A percentile compares a stretch with the other conserved stretches of the same genome.
These are phyloP conservation scores for Hydrotaea cyrtoneurina DNA, from an alignment of 2,888 invertebrate genomes.

Conservation along the genomic window DNA sequence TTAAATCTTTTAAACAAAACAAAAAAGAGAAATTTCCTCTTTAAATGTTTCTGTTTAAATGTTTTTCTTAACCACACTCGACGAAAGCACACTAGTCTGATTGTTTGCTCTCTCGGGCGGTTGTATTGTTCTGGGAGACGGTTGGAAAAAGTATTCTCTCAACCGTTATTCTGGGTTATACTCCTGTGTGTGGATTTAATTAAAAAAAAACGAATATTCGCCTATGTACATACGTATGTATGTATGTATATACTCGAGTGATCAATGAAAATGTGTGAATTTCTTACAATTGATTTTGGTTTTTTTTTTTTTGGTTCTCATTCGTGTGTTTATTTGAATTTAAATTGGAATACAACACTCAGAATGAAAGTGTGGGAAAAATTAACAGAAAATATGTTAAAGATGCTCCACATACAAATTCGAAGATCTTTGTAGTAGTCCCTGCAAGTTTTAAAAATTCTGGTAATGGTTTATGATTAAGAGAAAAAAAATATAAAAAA, in stretches of 20 bases:
- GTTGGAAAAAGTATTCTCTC: no score
- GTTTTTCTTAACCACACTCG: conserved; percentile 44
- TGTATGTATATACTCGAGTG: neutral
- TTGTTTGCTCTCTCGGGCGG: conserved; percentile 33
- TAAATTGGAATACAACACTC: neutral
- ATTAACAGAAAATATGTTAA: neutral
- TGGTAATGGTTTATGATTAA: no score
- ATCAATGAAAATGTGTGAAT: conserved; percentile 31
- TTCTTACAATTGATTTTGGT: neutral
- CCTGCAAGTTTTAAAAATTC: no score
- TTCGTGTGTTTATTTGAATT: conserved; percentile 14
- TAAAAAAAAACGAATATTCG: no score
- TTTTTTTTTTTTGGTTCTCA: neutral
- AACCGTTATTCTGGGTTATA: no score
- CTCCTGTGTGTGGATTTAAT: no score
- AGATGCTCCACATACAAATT: neutral
- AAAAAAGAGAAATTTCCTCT: neutral
- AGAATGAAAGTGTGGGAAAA: neutral
- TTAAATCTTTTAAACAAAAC: conserved; percentile 18
- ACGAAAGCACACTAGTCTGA: conserved; percentile 51
- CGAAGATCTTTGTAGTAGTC: neutral
- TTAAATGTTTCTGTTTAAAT: neutral
- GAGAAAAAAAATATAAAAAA: no score
- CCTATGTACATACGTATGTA: neutral
- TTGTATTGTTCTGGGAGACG: no score